Base-by-base conservation (phyloP, 2,113 vertebrate species). In the Ceyx melanurus region DNA sequence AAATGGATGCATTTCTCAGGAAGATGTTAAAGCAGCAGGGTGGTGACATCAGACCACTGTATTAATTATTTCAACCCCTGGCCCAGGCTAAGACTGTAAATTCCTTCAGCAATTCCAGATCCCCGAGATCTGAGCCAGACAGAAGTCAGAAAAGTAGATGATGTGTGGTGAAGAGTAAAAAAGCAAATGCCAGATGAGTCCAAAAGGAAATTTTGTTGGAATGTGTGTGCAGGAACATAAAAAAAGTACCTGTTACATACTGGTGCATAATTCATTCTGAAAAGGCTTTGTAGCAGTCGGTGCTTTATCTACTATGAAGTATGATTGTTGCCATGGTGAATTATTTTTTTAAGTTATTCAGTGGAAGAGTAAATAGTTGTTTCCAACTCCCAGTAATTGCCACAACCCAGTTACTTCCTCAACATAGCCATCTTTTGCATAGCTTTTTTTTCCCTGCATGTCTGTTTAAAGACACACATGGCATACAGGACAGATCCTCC, bases 261-360 rank as follows among this genome's bases (percentile, higher is more conserved):
- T 54, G 61, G 90, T 87, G 86, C 94, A 76, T 93, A 90, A 94
- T 96, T 90, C 71, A 85, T 91, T 91, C 51, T 94, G 92, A 78
- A 78, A 84, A 83, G 78, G 64, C 88, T 96, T 96, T 97, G 96
- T 95, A 82, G 95, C 94, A 91, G 93, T 94, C 95, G 73, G 10
- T 95, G 92, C 97, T 96, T 96, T 97, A 90, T 94, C 86, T 79
- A 33, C 97, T 94, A 88, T 93, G 97, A 97, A 96, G 94, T 96
- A 77, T 93, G 96, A 96, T 97, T 97, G 98, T 98, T 98, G 96
- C 98, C 96, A 98, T 98, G 98, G 97, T 97, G 96, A 98, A 71
- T 97, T 94, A 80, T 92, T 94, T 97, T 97, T 97, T 97, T 93
- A 97, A 97, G 97, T 97, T 96, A 46, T 89, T 96, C 96, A 94